Base-by-base conservation (phyloP, 2,797 vertebrate genomes). In the Rhadinocentrus ornatus region DNA sequence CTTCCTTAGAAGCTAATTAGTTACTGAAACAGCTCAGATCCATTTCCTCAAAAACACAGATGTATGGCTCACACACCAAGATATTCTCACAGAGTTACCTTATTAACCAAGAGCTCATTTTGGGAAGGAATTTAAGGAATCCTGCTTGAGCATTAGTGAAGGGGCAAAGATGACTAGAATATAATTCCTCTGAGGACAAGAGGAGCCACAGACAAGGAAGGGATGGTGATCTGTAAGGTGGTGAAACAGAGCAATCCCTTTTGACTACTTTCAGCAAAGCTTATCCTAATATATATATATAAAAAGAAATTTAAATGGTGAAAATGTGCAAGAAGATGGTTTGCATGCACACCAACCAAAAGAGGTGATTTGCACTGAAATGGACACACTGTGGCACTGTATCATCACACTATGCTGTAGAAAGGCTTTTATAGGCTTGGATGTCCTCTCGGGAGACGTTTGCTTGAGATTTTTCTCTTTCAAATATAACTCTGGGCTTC, bases 71-170 rank as follows among this genome's bases (percentile, higher is more conserved):
- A 58, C 15, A 64, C 34, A 32, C 59, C 39, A 31, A n/a, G 16
- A 24, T 27, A 50, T 16, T 29, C 13, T 29, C 26, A 20, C 15
- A 69, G 54, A 62, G 63, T 66, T 31, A 32, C 59, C 85, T 89
- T 78, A 80, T 89, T 80, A 88, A 75, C 68, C 68, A 16, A 78
- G 67, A 57, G 46, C 52, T 77, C 54, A 58, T 22, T 79, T 87
- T 71, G 32, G n/a, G 35, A 4, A 50, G 65, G 78, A 84, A 84
- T 89, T 80, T 55, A 52, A 80, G 82, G 86, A 90, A 90, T 90
- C 57, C 61, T 26, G 31, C 22, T 57, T 16, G 27, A 18, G 2
- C 80, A 67, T 78, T 56, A 78, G 48, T 34, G 46, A 80, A 88
- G 65, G 65, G 59, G 16, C 62, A 73, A 63, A 69, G 53, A 59